Evolutionary conservation across 2,888 invertebrate species (phyloP).

Genomic region (Volucella inanis): DNA sequence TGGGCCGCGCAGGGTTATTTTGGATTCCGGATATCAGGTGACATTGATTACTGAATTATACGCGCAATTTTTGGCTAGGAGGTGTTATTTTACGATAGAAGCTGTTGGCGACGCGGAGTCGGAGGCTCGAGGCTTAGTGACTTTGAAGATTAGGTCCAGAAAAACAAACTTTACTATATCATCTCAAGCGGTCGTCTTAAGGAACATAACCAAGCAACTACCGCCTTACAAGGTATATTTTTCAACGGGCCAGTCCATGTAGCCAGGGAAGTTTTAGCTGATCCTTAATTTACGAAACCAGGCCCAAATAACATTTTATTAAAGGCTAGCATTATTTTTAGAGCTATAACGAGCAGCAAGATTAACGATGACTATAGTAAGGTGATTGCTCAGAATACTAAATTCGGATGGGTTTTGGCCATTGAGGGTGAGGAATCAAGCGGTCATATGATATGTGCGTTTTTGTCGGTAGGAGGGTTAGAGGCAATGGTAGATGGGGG

Average conservation of each 20-base stretch:
- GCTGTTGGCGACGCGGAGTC: neutral
- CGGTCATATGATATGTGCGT: no score
- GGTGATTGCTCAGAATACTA: neutral
- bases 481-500: no score
- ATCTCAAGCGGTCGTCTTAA: neutral
- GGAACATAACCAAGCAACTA: neutral
- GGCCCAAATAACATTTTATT: neutral
- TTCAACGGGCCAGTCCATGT: no score
- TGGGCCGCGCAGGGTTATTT: no score
- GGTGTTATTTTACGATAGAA: neutral
- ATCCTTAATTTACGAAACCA: conserved; percentile 1
- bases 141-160: neutral
- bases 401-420: neutral
- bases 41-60: no score
- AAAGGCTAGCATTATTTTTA: no score
- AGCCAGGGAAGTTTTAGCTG: neutral
- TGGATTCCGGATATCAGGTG: no score
- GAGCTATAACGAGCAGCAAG: neutral
- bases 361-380: neutral
- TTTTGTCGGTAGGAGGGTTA: no score
- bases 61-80: no score
- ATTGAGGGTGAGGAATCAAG: neutral
- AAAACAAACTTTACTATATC: neutral
- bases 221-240: no score
- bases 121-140: neutral